phyloP scores from a whole-genome alignment of 2,888 invertebrate species.

The Limnephilus auricula region DNA sequence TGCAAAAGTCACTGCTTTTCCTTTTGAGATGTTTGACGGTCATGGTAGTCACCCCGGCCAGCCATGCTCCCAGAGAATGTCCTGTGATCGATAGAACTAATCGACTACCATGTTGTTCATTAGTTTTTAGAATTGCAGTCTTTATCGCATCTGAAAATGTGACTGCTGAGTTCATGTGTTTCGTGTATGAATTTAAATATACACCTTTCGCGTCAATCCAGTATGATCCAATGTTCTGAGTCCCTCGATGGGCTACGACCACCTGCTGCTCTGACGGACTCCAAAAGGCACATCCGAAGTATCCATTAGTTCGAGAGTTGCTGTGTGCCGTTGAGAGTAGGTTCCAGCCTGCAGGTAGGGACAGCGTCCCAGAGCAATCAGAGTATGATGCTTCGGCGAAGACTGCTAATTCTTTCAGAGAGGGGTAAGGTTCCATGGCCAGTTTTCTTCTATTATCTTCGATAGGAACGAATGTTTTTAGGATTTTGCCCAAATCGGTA shows the following conservation, averaged over 20 bases:
- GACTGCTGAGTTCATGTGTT: neutral
- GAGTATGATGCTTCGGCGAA: neutral
- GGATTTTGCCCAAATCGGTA: no score
- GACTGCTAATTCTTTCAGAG: no score
- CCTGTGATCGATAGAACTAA: constrained; percentile 20
- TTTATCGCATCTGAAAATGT: neutral
- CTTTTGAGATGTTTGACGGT: neutral
- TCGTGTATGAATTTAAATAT: neutral
- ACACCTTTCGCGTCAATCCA: neutral
- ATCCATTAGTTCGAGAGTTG: neutral
- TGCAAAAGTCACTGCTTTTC: neutral
- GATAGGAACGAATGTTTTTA: no score
- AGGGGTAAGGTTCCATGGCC: no score
- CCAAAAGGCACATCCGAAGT: constrained; percentile 10
- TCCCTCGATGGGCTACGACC: constrained; percentile 5
- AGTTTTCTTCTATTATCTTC: no score
- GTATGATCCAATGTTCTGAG: neutral
- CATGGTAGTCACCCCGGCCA: constrained; percentile 5
- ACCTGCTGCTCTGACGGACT: neutral
- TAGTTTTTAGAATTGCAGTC: neutral
- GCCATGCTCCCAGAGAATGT: constrained; percentile 11
- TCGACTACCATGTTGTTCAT: neutral
- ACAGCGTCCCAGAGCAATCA: neutral
- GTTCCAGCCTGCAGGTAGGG: neutral
- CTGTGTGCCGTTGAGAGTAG: neutral